phyloP scores from a whole-genome alignment of 2,888 invertebrate species.

The Pantelozetes paolii region DNA sequence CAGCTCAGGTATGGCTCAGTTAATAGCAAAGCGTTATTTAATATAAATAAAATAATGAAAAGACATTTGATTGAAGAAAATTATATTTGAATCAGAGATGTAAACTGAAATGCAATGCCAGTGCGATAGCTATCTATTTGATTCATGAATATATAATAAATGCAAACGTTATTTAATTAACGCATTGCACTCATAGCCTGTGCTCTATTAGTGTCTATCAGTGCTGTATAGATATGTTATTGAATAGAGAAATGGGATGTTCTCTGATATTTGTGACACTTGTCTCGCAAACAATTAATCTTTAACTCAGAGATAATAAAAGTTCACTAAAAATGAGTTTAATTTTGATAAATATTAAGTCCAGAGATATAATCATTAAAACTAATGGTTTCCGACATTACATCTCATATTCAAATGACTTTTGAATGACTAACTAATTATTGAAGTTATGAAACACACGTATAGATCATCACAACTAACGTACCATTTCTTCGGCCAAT shows the following conservation, averaged over 20 bases:
- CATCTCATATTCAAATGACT: constrained; percentile 6
- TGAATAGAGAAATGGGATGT: neutral
- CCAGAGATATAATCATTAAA: neutral
- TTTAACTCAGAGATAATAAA: neutral
- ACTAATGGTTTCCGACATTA: neutral
- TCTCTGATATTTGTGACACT: constrained; percentile 15
- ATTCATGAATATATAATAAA: neutral
- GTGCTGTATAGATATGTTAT: neutral
- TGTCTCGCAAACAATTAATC: constrained; percentile 11
- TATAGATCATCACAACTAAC: neutral
- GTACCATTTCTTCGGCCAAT: neutral
- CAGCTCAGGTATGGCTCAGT: no score
- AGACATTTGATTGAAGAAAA: no score
- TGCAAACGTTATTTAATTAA: constrained; percentile 9
- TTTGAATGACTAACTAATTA: constrained; percentile 2
- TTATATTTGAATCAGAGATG: no score
- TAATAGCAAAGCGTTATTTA: no score
- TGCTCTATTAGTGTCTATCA: neutral
- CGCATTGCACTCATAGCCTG: neutral
- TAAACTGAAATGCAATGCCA: no score
- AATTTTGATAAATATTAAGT: constrained; percentile 14
- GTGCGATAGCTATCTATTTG: no score
- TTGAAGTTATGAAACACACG: constrained; percentile 11
- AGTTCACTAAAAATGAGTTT: constrained; percentile 10
- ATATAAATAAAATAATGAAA: no score